Evolutionary conservation across 2,797 vertebrate species (phyloP), one percentile per base, ranked within the genome.

Genomic region (Philypnodon macrostomus): DNA sequence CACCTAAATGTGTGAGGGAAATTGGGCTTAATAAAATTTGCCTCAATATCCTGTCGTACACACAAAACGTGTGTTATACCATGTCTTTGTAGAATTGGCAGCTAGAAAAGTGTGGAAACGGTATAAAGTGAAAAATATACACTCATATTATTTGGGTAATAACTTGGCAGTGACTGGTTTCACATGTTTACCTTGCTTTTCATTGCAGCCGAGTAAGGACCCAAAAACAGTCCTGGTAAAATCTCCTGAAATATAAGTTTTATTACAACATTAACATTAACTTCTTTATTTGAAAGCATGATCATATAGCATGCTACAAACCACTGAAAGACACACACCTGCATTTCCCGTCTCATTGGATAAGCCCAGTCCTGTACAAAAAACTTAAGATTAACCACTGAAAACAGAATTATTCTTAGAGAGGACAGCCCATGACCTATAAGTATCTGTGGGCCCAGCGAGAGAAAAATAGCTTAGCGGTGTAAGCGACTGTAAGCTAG

Each of bases 1-100:
- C 87, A 99, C 97, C 95, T 93, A 93, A 98, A 97, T 77, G 92
- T 91, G 54, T 95, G 92, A 55, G 94, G 93, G 81, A 98, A 98
- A 89, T 98, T 98, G 85, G 97, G 94, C 89, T 98, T 99, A 78
- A 99, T 97, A 87, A 99, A 99, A 85, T 99, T 99, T 83, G 97
- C 97, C 90, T 99, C 97, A 38, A 98, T 98, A 82, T 97, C 96
- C 91, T 99, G 97, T 61, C 97, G 85, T 84, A 99, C 95, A 85
- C 97, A 99, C 78, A 99, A 91, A 24, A 99, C 82, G 83, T 99
- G 97, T 27, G 95, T 98, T 85, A 99, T 92, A 64, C 95, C 95
- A 80, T 94, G 92, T 83, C 92, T 94, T 87, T 99, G 94, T 67
- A 99, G 91, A 71, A 88, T 86, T 85, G 94, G 90, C 79, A 98